Conservation (phyloP, 2,888 invertebrate genomes). For the Drosophila parthenogenetica region DNA sequence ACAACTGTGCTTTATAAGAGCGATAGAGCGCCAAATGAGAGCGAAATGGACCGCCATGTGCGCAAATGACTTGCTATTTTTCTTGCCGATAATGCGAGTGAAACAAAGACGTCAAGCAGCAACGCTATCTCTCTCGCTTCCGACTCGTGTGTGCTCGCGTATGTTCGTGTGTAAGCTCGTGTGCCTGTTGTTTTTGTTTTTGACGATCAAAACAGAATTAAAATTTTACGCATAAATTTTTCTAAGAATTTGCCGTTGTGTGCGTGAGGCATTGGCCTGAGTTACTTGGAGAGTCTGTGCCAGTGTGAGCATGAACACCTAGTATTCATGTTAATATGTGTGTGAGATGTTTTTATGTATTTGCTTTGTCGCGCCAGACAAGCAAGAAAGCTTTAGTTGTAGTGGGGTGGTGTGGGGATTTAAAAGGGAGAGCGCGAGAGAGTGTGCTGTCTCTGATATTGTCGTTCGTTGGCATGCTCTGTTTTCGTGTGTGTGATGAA, state of each 20-base stretch:
- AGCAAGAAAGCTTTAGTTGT: conserved; percentile 45
- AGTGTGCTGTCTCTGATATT: conserved; percentile 65
- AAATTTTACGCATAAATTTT: conserved; percentile 80
- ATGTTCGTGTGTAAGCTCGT: conserved; percentile 7
- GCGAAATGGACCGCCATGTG: conserved; percentile 58
- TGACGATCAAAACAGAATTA: conserved; percentile 81
- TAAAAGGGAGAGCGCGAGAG: conserved; percentile 3
- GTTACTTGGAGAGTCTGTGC: conserved; percentile 42
- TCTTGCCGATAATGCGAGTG: conserved; percentile 28
- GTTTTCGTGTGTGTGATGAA: conserved; percentile 71
- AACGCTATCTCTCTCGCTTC: conserved; percentile 23
- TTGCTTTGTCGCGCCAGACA: conserved; percentile 77
- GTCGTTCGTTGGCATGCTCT: conserved; percentile 54
- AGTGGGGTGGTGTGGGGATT: conserved; percentile 12
- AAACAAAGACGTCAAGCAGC: conserved; percentile 9
- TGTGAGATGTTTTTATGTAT: conserved; percentile 61
- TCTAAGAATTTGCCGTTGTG: conserved; percentile 68
- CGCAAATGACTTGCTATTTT: conserved; percentile 77
- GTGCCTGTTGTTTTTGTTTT: conserved; percentile 63
- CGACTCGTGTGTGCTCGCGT: background rate
- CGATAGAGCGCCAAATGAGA: conserved; percentile 21
- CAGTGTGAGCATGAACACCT: conserved; percentile 17
- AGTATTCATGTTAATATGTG: conserved; percentile 26
- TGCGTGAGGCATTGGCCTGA: conserved; percentile 76
- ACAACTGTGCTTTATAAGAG: conserved; percentile 56